Percentiles rank a stretch among this genome's conserved stretches.
Conservation (phyloP, 2,113 vertebrate genomes). For the Sebastes fasciatus region DNA sequence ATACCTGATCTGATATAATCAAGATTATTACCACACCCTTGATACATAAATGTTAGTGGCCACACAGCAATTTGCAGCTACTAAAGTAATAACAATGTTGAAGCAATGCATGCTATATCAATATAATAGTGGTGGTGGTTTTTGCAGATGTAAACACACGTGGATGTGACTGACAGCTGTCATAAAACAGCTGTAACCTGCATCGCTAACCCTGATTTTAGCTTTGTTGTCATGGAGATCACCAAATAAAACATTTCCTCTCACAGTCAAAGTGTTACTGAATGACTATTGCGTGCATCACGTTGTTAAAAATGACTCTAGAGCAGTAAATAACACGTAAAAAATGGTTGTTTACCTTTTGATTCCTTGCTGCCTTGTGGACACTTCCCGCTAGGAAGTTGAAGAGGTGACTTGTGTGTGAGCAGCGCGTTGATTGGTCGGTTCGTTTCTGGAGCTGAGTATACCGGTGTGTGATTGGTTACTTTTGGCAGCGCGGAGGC, state of each 20-base stretch:
- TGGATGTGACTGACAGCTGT: slow-evolving; percentile 47
- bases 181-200: slow-evolving; percentile 48
- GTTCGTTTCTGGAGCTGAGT: slow-evolving; percentile 31
- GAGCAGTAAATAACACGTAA: background rate
- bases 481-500: background rate
- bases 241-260: background rate
- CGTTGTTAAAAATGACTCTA: background rate
- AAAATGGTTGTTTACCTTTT: slow-evolving; percentile 59
- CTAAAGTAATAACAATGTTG: background rate
- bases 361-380: slow-evolving; percentile 4
- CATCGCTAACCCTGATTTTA: slow-evolving; percentile 38
- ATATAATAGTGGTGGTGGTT: background rate
- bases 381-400: slow-evolving; percentile 83
- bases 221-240: slow-evolving; percentile 1
- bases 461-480: slow-evolving; percentile 69
- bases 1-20: background rate
- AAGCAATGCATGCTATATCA: background rate
- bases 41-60: background rate
- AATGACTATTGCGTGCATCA: no score
- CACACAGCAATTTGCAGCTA: background rate
- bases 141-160: background rate
- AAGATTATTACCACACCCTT: background rate
- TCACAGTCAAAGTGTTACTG: background rate
- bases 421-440: slow-evolving; percentile 73
- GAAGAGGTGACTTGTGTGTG: slow-evolving; percentile 66